Percentiles rank a stretch among this genome's conserved stretches.
Conservation (phyloP, 1,140 invertebrate genomes). For the Monochamus saltuarius region DNA sequence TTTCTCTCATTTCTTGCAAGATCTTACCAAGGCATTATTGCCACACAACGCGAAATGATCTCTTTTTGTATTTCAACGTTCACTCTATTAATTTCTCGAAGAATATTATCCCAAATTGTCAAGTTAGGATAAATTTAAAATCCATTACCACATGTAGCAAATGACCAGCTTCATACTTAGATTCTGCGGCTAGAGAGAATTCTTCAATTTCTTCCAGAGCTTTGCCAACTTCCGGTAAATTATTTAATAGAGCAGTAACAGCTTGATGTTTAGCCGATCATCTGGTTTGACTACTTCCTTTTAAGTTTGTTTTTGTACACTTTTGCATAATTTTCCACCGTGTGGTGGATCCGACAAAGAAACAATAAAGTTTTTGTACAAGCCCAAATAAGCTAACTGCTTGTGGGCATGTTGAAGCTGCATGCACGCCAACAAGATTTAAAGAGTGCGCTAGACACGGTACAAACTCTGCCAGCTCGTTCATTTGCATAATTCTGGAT, state of each 20-base stretch:
- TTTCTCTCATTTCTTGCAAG: constrained; percentile 14
- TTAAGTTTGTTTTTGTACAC: constrained; percentile 19
- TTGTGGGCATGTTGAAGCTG: constrained; percentile 13
- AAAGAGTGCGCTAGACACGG: constrained; percentile 21
- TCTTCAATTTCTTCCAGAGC: constrained; percentile 19
- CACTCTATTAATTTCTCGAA: constrained; percentile 10
- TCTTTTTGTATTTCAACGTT: constrained; percentile 13
- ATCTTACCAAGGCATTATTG: too few species aligned
- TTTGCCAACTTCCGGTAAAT: constrained; percentile 18
- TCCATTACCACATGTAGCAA: constrained; percentile 6
- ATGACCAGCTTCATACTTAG: constrained; percentile 10
- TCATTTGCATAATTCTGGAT: not conserved
- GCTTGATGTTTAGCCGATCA: constrained; percentile 17
- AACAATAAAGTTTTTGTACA: constrained; percentile 17
- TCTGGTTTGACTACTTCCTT: constrained; percentile 19
- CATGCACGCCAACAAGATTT: constrained; percentile 16
- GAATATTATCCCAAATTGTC: constrained; percentile 19
- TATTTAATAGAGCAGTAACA: constrained; percentile 24
- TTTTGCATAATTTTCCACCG: constrained; percentile 17
- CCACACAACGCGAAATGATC: constrained; percentile 8
- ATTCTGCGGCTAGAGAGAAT: constrained; percentile 4
- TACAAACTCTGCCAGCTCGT: too few species aligned
- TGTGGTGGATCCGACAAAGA: constrained; percentile 18
- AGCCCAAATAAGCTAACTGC: constrained; percentile 16
- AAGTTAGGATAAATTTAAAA: constrained; percentile 24